Conservation (phyloP, 2,797 vertebrate species). For the Ctenosaura bakeri region DNA sequence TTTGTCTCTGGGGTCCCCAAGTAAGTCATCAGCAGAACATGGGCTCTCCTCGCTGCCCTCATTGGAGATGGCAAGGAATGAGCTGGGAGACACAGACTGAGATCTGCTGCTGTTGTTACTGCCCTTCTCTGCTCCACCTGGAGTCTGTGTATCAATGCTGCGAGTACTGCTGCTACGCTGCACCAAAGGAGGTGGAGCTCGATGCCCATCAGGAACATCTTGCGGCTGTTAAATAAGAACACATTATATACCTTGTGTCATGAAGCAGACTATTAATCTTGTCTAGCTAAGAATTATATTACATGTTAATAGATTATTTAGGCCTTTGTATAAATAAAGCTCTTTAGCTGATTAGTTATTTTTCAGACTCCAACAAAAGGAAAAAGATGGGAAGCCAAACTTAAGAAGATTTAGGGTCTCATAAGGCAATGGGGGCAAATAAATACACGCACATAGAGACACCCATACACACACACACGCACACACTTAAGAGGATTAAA, state of each 20-base stretch:
- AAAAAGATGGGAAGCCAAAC: conserved; percentile 21
- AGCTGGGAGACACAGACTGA: conserved; percentile 94
- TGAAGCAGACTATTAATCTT: conserved; percentile 21
- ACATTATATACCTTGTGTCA: background rate
- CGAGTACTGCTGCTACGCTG: conserved; percentile 96
- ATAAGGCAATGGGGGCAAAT: background rate
- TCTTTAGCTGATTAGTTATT: conserved; percentile 35
- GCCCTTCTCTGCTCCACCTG: conserved; percentile 90
- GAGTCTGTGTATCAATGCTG: conserved; percentile 97
- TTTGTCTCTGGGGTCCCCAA: conserved; percentile 89
- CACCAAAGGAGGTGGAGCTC: conserved; percentile 82
- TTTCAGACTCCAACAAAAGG: conserved; percentile 11
- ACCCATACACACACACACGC: background rate
- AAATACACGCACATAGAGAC: background rate
- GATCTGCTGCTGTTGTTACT: conserved; percentile 97
- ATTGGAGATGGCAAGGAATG: conserved; percentile 92
- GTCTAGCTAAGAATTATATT: conserved; percentile 27
- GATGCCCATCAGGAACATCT: conserved; percentile 96
- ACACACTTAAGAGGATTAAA: conserved; percentile 28
- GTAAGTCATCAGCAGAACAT: conserved; percentile 85
- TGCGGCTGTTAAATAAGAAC: conserved; percentile 85
- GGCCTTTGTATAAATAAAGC: conserved; percentile 28
- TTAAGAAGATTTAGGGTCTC: conserved; percentile 34
- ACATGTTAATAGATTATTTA: conserved; percentile 12
- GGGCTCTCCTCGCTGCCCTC: conserved; percentile 92